phyloP scores from a whole-genome alignment of 2,888 invertebrate species.

The Dynastes grantii region DNA sequence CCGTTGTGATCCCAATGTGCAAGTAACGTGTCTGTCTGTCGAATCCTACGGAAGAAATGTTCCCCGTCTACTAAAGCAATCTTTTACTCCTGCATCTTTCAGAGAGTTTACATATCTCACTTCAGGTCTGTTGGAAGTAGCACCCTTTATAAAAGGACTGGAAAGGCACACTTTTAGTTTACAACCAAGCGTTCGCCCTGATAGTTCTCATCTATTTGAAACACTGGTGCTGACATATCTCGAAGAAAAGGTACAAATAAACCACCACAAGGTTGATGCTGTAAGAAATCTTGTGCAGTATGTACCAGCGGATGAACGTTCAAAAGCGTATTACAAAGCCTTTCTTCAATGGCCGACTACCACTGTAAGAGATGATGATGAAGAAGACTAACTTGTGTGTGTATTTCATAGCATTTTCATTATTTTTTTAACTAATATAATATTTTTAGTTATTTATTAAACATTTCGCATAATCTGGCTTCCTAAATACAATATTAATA shows the following conservation, averaged over 20 bases:
- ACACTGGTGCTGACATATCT: constrained; percentile 9
- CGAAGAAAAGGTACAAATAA: constrained; percentile 26
- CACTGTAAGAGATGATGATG: neutral
- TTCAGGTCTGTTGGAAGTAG: constrained; percentile 7
- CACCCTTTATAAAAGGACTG: constrained; percentile 6
- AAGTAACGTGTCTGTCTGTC: neutral
- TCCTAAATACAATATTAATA: too few species aligned
- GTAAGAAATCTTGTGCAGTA: neutral
- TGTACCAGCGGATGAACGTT: neutral
- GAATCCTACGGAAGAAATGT: constrained; percentile 21
- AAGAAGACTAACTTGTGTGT: neutral
- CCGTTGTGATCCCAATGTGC: too few species aligned
- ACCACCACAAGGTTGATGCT: constrained; percentile 19
- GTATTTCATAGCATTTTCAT: too few species aligned
- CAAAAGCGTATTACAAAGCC: neutral
- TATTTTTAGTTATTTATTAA: too few species aligned
- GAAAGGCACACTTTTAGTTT: constrained; percentile 21
- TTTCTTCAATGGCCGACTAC: neutral
- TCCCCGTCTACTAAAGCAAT: neutral
- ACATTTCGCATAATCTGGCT: too few species aligned
- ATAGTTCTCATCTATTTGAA: constrained; percentile 18
- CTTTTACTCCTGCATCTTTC: constrained; percentile 30
- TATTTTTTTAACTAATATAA: too few species aligned
- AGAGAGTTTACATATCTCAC: constrained; percentile 34
- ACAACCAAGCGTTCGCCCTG: constrained; percentile 23